These are phyloP conservation scores for Caenorhabditis sp. DNA, from an alignment of 2,888 invertebrate species.

Conservation along the genomic window DNA sequence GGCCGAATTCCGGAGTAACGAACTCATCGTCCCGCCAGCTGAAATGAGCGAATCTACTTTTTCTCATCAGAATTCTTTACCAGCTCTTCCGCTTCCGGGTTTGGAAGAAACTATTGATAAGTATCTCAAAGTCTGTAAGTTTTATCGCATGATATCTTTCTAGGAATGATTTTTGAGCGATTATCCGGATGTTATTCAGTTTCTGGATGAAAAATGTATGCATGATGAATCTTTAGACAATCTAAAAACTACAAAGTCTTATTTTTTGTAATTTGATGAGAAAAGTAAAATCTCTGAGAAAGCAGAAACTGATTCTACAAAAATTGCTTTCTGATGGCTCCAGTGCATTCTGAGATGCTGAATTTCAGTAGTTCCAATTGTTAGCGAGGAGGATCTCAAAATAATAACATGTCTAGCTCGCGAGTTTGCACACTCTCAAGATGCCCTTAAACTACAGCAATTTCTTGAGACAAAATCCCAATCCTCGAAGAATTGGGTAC, in stretches of 20 bases:
- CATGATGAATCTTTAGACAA: too few relatives aligned
- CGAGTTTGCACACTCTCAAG: conserved; percentile 52
- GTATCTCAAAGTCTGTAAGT: conserved; percentile 71
- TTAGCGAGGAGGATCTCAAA: conserved; percentile 52
- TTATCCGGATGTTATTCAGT: neutral
- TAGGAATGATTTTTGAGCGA: neutral
- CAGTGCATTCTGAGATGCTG: too few relatives aligned
- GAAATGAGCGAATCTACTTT: conserved; percentile 40
- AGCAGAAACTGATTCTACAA: too few relatives aligned
- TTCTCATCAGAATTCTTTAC: conserved; percentile 53
- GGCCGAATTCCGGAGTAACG: neutral
- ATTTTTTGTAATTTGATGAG: too few relatives aligned
- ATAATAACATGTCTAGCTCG: conserved; percentile 46
- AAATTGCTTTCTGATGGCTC: neutral
- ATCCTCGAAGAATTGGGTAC: conserved; percentile 70
- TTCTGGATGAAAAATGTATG: too few relatives aligned
- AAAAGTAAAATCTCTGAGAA: too few relatives aligned
- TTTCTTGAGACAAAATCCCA: conserved; percentile 60
- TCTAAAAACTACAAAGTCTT: too few relatives aligned
- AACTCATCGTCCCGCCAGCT: conserved; percentile 1
- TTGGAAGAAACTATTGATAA: conserved; percentile 71
- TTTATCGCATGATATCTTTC: too few relatives aligned
- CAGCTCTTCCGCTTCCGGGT: conserved; percentile 68
- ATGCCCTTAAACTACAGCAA: conserved; percentile 60
- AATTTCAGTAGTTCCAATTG: conserved; percentile 64